These are phyloP conservation scores for Saccopteryx bilineata DNA, from an alignment of 2,113 vertebrate genomes.

Conservation along the genomic window DNA sequence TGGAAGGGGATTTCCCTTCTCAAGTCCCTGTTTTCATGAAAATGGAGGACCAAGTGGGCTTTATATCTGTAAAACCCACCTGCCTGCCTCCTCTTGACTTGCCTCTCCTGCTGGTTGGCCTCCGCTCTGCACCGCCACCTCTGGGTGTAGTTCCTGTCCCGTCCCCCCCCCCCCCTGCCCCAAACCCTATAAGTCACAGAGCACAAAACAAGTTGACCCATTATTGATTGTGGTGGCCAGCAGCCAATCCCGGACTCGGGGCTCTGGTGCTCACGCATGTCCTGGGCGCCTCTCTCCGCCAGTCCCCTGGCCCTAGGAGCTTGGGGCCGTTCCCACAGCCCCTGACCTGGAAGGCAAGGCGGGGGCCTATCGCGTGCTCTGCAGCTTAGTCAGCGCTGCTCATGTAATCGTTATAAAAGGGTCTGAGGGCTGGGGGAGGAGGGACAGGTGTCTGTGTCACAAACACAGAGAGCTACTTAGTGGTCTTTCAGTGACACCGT, in stretches of 20 bases:
- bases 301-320: neutral
- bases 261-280: neutral
- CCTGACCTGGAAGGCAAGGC: neutral
- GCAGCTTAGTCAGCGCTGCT: neutral
- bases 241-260: neutral
- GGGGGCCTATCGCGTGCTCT: neutral
- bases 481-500: conserved; percentile 34
- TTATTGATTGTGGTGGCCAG: neutral
- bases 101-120: neutral
- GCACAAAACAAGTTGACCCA: neutral
- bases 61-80: neutral
- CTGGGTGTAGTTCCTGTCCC: neutral
- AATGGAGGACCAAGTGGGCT: neutral
- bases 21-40: neutral
- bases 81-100: neutral
- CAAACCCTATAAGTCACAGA: neutral
- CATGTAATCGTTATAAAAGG: conserved; percentile 30
- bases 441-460: conserved; percentile 1
- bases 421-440: neutral
- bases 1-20: neutral
- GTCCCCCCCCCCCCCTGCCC: neutral
- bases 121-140: neutral
- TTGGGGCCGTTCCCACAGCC: neutral
- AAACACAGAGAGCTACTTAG: conserved; percentile 48
- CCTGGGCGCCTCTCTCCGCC: neutral